Evolutionary conservation across 2,113 vertebrate species (phyloP).

Genomic region (Numida meleagris): DNA sequence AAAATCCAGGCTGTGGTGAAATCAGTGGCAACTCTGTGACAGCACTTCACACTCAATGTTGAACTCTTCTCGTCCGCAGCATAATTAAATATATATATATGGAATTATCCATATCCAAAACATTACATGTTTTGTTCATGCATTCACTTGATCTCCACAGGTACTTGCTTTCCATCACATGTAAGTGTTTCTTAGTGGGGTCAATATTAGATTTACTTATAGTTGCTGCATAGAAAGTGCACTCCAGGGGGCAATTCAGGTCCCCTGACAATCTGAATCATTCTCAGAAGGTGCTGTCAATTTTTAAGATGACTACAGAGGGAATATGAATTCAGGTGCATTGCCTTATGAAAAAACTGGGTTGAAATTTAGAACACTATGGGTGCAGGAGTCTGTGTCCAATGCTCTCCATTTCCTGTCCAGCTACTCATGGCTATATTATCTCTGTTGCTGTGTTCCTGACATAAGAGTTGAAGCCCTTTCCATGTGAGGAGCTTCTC

Average conservation of each 20-base stretch:
- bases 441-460: not conserved
- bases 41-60: not conserved
- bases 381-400: not conserved
- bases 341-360: not conserved
- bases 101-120: not conserved
- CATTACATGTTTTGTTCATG: not conserved
- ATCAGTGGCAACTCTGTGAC: not conserved
- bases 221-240: not conserved
- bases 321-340: not conserved
- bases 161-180: not conserved
- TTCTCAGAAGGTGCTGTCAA: not conserved
- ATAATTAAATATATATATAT: not conserved
- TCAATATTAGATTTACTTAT: not conserved
- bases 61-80: not conserved
- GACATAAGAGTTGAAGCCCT: not conserved
- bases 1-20: not conserved
- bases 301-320: not conserved
- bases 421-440: not conserved
- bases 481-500: not conserved
- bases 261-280: not conserved
- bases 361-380: not conserved
- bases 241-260: not conserved
- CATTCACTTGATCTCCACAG: rapidly evolving
- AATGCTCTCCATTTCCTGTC: not conserved
- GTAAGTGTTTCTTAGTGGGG: not conserved